These are phyloP conservation scores for Nymphalis c-album DNA, from an alignment of 2,888 invertebrate genomes.

Conservation along the genomic window DNA sequence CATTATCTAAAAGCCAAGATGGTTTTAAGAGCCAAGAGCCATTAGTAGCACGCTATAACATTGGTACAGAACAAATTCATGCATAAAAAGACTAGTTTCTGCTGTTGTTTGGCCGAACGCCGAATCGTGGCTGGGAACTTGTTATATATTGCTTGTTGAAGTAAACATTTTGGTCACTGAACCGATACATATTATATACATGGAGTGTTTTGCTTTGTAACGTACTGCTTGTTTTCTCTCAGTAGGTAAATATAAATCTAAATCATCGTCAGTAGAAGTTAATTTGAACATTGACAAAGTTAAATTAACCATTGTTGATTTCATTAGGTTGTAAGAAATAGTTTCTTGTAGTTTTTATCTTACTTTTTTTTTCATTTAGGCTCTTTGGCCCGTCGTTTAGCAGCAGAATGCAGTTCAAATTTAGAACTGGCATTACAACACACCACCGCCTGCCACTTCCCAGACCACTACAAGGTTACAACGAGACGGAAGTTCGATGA, in stretches of 20 bases:
- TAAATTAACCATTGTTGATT: too few relatives aligned
- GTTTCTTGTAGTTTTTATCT: background rate
- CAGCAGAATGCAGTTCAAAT: conserved; percentile 54
- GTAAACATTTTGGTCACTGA: conserved; percentile 7
- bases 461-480: conserved; percentile 54
- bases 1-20: conserved; percentile 24
- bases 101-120: conserved; percentile 37
- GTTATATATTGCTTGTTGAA: conserved; percentile 29
- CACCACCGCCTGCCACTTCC: conserved; percentile 62
- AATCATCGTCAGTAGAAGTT: too few relatives aligned
- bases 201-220: background rate
- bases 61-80: conserved; percentile 25
- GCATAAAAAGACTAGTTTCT: conserved; percentile 28
- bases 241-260: too few relatives aligned
- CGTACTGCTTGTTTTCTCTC: too few relatives aligned
- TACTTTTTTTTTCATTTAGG: conserved; percentile 46
- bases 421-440: conserved; percentile 59
- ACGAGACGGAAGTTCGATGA: conserved; percentile 64
- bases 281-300: too few relatives aligned
- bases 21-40: conserved; percentile 31
- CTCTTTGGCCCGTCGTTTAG: conserved; percentile 60
- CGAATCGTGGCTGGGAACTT: conserved; percentile 34
- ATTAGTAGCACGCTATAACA: conserved; percentile 27
- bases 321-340: too few relatives aligned
- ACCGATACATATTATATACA: background rate